A percentile compares a stretch with the other conserved stretches of the same genome.
These are phyloP conservation scores for Punctoribates punctum DNA, from an alignment of 2,888 invertebrate species.

Conservation along the genomic window DNA sequence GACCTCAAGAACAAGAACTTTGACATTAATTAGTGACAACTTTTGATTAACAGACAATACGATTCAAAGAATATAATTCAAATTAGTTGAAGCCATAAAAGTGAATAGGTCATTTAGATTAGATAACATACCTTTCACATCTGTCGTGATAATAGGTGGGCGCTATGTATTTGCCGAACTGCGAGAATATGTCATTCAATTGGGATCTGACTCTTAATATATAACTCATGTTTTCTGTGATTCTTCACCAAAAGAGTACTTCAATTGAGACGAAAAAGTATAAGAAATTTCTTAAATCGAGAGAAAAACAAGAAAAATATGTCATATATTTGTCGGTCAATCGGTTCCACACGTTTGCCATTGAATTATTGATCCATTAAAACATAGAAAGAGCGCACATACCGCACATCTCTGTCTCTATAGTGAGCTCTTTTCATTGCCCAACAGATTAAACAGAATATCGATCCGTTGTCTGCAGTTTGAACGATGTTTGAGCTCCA, in stretches of 20 bases:
- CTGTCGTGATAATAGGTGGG: conserved; percentile 96
- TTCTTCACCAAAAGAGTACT: background rate
- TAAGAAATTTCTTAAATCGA: background rate
- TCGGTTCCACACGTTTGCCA: conserved; percentile 15
- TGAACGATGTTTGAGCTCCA: too few relatives aligned
- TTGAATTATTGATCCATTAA: conserved; percentile 18
- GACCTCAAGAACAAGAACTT: too few relatives aligned
- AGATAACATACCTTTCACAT: conserved; percentile 72
- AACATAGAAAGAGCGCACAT: background rate
- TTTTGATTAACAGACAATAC: too few relatives aligned
- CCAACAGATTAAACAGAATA: background rate
- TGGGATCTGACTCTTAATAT: conserved; percentile 55
- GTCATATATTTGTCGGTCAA: background rate
- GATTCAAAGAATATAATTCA: background rate
- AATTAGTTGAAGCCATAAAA: background rate
- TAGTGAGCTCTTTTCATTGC: conserved; percentile 15
- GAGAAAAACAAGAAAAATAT: conserved; percentile 8
- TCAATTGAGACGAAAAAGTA: background rate
- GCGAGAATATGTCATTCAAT: conserved; percentile 90
- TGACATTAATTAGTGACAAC: too few relatives aligned
- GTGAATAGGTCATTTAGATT: too few relatives aligned
- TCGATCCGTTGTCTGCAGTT: conserved; percentile 1
- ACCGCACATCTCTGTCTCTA: background rate
- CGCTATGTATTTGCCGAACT: conserved; percentile 91
- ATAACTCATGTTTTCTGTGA: conserved; percentile 35